A percentile compares a stretch with the other conserved stretches of the same genome.
Evolutionary conservation across 2,797 vertebrate genomes (phyloP).

Genomic region (Neosilurus mollespiculum): DNA sequence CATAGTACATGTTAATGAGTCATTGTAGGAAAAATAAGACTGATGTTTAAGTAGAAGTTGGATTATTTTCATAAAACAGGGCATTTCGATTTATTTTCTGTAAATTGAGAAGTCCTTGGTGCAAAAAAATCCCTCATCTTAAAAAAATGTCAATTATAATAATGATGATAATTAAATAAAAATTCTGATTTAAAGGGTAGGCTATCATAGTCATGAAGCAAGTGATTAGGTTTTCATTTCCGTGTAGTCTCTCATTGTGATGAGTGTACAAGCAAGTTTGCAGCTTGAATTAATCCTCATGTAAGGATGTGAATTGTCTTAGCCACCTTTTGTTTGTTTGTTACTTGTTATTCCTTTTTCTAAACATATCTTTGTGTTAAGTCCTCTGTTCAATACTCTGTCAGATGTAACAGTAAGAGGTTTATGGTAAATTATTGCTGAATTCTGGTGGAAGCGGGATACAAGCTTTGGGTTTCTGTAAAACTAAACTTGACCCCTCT

Average conservation of each 20-base stretch:
- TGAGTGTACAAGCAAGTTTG: constrained; percentile 59
- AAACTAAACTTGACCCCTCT: not conserved
- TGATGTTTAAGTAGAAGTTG: no score
- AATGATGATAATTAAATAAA: not conserved
- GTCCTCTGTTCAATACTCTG: constrained; percentile 31
- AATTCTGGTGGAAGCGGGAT: not conserved
- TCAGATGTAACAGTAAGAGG: no score
- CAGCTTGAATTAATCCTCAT: not conserved
- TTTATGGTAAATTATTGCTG: constrained; percentile 1
- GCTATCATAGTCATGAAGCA: constrained; percentile 49
- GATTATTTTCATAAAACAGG: not conserved
- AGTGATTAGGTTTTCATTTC: constrained; percentile 53
- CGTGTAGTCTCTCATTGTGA: constrained; percentile 55
- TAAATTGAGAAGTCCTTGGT: not conserved
- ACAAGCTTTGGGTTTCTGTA: not conserved
- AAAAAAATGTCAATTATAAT: not conserved
- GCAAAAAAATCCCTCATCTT: not conserved
- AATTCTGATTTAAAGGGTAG: not conserved
- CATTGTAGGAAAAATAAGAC: not conserved
- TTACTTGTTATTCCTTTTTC: constrained; percentile 59
- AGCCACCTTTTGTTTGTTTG: constrained; percentile 59
- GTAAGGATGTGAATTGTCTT: not conserved
- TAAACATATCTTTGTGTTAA: constrained; percentile 69
- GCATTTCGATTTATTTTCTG: not conserved
- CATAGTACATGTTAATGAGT: not conserved